Evolutionary conservation across 2,797 vertebrate species (phyloP).

Genomic region (Selene dorsalis): DNA sequence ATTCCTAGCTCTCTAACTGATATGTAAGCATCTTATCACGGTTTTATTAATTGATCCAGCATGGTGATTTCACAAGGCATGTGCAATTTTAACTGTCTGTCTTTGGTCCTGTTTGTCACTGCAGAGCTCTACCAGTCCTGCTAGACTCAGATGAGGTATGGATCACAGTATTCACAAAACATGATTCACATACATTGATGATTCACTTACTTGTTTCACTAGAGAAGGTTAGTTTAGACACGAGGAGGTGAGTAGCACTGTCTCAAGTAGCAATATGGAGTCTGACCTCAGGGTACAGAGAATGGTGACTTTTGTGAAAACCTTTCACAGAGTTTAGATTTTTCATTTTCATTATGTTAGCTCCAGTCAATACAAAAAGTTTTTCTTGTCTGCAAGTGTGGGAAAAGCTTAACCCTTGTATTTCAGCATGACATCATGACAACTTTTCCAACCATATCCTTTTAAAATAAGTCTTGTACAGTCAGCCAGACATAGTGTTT

Average conservation of each 20-base stretch:
- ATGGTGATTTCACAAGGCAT: constrained; percentile 4
- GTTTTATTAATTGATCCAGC: constrained; percentile 6
- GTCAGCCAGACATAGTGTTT: not conserved
- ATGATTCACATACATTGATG: not conserved
- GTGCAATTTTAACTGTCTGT: constrained; percentile 40
- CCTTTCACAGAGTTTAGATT: not conserved
- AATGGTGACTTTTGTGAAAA: not conserved
- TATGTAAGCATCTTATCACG: constrained; percentile 79
- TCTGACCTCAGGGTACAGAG: not conserved
- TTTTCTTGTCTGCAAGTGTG: not conserved
- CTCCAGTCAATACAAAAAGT: not conserved
- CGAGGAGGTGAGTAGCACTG: constrained; percentile 1
- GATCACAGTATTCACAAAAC: constrained; percentile 4
- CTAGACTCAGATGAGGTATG: constrained; percentile 89
- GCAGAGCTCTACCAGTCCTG: constrained; percentile 86
- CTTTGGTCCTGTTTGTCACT: constrained; percentile 39
- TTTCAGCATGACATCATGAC: constrained; percentile 1
- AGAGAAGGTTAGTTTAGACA: not conserved
- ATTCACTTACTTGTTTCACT: constrained; percentile 7
- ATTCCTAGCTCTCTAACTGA: constrained; percentile 87
- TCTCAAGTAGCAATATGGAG: not conserved
- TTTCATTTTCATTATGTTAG: too few species aligned
- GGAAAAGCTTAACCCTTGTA: too few species aligned
- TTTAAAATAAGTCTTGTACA: not conserved
- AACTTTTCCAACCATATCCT: not conserved